Percentiles rank a stretch among this genome's conserved stretches.
These are phyloP conservation scores for Pissodes strobi DNA, from an alignment of 1,140 invertebrate genomes.

Conservation along the genomic window DNA sequence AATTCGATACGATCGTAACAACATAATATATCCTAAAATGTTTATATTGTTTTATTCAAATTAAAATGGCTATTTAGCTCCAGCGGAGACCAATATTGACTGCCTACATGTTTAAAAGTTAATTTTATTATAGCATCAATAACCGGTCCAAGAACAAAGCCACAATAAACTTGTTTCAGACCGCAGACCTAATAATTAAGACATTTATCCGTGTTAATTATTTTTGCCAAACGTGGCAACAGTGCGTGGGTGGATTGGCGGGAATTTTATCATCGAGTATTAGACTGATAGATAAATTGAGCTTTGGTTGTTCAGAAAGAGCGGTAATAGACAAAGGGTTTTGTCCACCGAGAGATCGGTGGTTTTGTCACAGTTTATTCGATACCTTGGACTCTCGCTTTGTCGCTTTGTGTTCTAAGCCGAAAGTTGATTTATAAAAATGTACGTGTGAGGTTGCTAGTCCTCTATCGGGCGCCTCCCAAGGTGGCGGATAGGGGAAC, in stretches of 20 bases:
- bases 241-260: constrained; percentile 13
- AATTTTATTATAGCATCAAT: constrained; percentile 25
- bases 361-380: too few species aligned
- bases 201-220: constrained; percentile 26
- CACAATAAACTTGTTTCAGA: constrained; percentile 23
- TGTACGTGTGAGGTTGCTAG: too few species aligned
- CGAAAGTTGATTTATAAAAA: too few species aligned
- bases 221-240: constrained; percentile 23
- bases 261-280: not conserved
- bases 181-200: constrained; percentile 24
- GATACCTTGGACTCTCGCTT: too few species aligned
- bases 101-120: constrained; percentile 12
- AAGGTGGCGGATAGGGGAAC: too few species aligned
- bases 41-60: constrained; percentile 19
- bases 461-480: too few species aligned
- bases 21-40: too few species aligned
- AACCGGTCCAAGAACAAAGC: constrained; percentile 23
- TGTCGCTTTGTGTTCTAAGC: too few species aligned
- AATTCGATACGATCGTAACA: too few species aligned
- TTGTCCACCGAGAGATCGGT: too few species aligned
- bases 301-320: too few species aligned
- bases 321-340: too few species aligned
- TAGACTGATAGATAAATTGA: not conserved
- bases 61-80: constrained; percentile 15
- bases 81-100: constrained; percentile 19